Conservation (phyloP, 2,888 invertebrate species). For the Hylaea fasciaria region DNA sequence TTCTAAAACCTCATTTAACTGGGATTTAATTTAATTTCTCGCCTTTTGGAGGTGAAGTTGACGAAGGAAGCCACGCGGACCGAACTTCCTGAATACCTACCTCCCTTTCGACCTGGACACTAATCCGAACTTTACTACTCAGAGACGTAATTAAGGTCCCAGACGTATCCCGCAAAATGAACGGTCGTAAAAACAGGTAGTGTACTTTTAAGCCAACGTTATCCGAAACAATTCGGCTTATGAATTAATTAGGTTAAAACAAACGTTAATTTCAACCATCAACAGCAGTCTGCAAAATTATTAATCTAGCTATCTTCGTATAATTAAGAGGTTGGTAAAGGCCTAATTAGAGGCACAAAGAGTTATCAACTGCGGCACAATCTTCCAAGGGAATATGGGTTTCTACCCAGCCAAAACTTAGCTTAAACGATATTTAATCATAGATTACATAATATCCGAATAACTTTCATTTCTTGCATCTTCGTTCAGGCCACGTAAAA, state of each 20-base stretch:
- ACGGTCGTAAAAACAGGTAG: slow-evolving; percentile 12
- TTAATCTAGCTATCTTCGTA: slow-evolving; percentile 22
- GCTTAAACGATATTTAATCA: neutral
- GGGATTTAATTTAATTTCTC: slow-evolving; percentile 3
- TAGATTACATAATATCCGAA: too few relatives aligned
- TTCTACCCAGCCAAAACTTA: neutral
- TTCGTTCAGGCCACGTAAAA: too few relatives aligned
- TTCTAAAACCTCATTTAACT: slow-evolving; percentile 5
- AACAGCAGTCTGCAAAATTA: slow-evolving; percentile 10
- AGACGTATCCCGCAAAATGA: slow-evolving; percentile 9
- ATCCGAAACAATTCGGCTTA: slow-evolving; percentile 17
- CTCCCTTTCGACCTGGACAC: slow-evolving; percentile 3
- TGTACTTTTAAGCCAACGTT: slow-evolving; percentile 13
- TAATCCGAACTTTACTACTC: slow-evolving; percentile 19
- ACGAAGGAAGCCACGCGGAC: neutral
- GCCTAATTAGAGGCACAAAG: slow-evolving; percentile 25
- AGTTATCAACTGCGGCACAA: slow-evolving; percentile 16
- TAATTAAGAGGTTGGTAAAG: slow-evolving; percentile 22
- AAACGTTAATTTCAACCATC: slow-evolving; percentile 12
- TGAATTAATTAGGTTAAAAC: slow-evolving; percentile 24
- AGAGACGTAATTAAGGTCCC: slow-evolving; percentile 2
- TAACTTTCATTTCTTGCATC: too few relatives aligned
- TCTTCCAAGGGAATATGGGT: slow-evolving; percentile 11
- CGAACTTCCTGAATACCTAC: neutral
- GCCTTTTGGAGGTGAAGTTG: neutral